Percentiles rank a stretch among this genome's conserved stretches.
Evolutionary conservation across 2,797 vertebrate genomes (phyloP).

Genomic region (Scleropages formosus): DNA sequence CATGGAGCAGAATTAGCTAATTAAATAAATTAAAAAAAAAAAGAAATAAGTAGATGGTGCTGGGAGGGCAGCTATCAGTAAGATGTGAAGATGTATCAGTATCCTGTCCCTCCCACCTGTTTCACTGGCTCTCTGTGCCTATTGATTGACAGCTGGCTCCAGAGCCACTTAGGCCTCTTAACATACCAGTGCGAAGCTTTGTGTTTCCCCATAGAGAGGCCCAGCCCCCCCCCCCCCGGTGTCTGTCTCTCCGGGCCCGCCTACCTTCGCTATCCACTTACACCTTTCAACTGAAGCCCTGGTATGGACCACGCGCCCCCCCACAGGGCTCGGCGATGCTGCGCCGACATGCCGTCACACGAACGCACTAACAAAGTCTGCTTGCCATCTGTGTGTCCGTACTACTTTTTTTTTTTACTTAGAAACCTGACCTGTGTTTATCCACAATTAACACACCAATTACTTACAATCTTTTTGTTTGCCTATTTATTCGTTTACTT

Average conservation of each 20-base stretch:
- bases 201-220: constrained; percentile 71
- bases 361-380: neutral
- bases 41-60: neutral
- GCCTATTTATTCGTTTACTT: constrained; percentile 12
- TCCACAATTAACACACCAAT: neutral
- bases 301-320: constrained; percentile 43
- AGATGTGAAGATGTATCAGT: constrained; percentile 59
- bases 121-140: constrained; percentile 58
- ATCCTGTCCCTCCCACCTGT: constrained; percentile 51
- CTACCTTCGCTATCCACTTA: constrained; percentile 63
- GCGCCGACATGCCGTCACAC: constrained; percentile 64
- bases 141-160: constrained; percentile 84
- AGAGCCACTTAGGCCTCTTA: constrained; percentile 80
- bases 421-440: too few relatives aligned
- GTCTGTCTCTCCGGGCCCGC: constrained; percentile 62
- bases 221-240: constrained; percentile 69
- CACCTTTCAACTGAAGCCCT: constrained; percentile 62
- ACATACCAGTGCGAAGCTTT: constrained; percentile 75
- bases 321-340: constrained; percentile 50
- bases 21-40: too few relatives aligned
- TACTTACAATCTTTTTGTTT: constrained; percentile 20
- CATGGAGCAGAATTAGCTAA: too few relatives aligned
- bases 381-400: neutral
- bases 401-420: constrained; percentile 1
- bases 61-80: constrained; percentile 26